Conservation (phyloP, 2,888 invertebrate species). For the Acheta domesticus region DNA sequence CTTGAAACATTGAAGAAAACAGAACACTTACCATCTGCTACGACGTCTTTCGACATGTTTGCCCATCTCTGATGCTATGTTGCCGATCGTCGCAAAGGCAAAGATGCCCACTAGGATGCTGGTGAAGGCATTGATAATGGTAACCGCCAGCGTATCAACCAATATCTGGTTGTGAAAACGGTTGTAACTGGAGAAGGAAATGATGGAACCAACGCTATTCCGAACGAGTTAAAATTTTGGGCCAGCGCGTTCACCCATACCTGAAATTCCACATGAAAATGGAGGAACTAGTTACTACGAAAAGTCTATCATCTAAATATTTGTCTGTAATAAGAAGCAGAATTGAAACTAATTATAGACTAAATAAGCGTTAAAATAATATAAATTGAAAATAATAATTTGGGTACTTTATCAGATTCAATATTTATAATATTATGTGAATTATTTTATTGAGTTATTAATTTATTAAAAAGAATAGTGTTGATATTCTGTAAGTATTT, state of each 20-base stretch:
- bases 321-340: too few relatives aligned
- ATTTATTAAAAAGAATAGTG: too few relatives aligned
- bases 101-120: conserved; percentile 88
- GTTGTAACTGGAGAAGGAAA: conserved; percentile 88
- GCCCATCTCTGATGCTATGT: conserved; percentile 82
- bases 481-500: too few relatives aligned
- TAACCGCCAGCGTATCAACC: conserved; percentile 80
- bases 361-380: too few relatives aligned
- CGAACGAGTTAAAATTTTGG: conserved; percentile 90
- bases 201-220: conserved; percentile 84
- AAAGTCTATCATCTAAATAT: too few relatives aligned
- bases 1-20: background rate
- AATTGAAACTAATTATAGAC: too few relatives aligned
- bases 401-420: too few relatives aligned
- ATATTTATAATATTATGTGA: too few relatives aligned
- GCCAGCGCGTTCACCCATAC: conserved; percentile 91
- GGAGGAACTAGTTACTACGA: background rate
- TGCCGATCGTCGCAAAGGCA: conserved; percentile 89
- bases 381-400: too few relatives aligned
- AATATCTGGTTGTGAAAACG: conserved; percentile 86
- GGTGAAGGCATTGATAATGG: conserved; percentile 79
- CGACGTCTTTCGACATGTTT: conserved; percentile 79
- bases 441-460: too few relatives aligned
- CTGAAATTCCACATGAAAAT: conserved; percentile 48
- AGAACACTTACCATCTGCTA: conserved; percentile 71